phyloP scores from a whole-genome alignment of 2,888 invertebrate species.

The Hydropsyche betteni region DNA sequence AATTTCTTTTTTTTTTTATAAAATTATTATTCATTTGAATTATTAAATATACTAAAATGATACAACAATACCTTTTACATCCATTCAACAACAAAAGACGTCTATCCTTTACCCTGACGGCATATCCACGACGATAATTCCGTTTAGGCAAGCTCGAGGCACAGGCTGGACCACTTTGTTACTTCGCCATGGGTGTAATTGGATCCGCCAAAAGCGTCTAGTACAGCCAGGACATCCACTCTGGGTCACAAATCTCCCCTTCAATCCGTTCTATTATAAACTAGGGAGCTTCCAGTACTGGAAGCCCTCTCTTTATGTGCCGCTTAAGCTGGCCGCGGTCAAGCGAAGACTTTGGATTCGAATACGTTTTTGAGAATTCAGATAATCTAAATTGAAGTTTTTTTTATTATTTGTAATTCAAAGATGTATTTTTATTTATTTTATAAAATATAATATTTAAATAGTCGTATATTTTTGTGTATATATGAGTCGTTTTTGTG shows the following conservation, averaged over 20 bases:
- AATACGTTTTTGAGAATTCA: too few species aligned
- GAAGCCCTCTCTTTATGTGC: slow-evolving; percentile 10
- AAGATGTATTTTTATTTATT: background rate
- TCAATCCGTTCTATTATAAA: slow-evolving; percentile 32
- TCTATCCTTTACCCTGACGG: too few species aligned
- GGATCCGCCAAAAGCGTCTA: slow-evolving; percentile 28
- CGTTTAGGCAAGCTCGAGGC: slow-evolving; percentile 1
- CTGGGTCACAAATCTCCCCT: slow-evolving; percentile 31
- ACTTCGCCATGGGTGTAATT: slow-evolving; percentile 29
- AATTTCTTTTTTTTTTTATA: too few species aligned
- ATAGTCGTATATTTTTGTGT: background rate
- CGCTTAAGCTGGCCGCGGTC: background rate
- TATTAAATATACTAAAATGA: too few species aligned
- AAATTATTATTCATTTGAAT: too few species aligned
- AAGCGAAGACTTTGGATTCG: background rate
- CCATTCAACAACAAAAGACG: too few species aligned
- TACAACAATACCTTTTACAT: too few species aligned
- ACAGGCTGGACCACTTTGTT: slow-evolving; percentile 26
- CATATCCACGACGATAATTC: background rate
- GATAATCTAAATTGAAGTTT: background rate
- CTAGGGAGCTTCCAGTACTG: background rate
- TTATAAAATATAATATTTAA: background rate
- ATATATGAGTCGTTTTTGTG: too few species aligned
- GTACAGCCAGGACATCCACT: slow-evolving; percentile 14
- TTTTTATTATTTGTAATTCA: background rate